Percentiles rank a stretch among this genome's conserved stretches.
phyloP scores from a whole-genome alignment of 2,113 vertebrate genomes.

The Otus sunia region DNA sequence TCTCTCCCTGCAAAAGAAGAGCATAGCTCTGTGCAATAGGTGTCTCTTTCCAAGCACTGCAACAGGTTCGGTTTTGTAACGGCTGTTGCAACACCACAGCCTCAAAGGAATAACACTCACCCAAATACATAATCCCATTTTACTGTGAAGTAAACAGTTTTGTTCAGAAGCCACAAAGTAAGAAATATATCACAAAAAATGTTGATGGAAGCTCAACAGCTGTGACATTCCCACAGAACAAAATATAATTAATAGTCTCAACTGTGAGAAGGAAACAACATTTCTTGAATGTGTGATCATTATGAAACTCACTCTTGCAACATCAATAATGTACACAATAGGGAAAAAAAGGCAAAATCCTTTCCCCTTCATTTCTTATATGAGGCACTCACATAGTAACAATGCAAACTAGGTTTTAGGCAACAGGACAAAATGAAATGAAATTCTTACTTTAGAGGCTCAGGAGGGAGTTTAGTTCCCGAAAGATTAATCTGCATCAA shows the following conservation, averaged over 20 bases:
- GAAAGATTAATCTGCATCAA: conserved; percentile 91
- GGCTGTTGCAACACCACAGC: neutral
- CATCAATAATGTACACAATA: neutral
- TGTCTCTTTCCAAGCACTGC: neutral
- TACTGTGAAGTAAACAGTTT: neutral
- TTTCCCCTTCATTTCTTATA: neutral
- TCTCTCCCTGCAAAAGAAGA: neutral
- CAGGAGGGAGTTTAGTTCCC: conserved; percentile 92
- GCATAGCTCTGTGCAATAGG: neutral
- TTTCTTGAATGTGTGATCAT: neutral
- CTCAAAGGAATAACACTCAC: neutral
- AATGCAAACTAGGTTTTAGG: neutral
- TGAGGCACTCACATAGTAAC: neutral
- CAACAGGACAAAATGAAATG: conserved; percentile 15
- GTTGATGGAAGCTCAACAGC: neutral
- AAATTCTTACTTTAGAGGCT: conserved; percentile 91
- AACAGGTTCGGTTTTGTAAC: neutral
- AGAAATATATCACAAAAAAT: neutral
- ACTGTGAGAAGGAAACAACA: neutral
- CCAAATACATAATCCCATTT: neutral
- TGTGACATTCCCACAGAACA: neutral
- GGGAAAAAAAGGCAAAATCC: neutral
- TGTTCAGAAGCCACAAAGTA: neutral
- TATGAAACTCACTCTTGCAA: neutral
- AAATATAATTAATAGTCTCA: neutral